Base-by-base conservation (phyloP, 1,140 invertebrate genomes). In the Orius laevigatus region DNA sequence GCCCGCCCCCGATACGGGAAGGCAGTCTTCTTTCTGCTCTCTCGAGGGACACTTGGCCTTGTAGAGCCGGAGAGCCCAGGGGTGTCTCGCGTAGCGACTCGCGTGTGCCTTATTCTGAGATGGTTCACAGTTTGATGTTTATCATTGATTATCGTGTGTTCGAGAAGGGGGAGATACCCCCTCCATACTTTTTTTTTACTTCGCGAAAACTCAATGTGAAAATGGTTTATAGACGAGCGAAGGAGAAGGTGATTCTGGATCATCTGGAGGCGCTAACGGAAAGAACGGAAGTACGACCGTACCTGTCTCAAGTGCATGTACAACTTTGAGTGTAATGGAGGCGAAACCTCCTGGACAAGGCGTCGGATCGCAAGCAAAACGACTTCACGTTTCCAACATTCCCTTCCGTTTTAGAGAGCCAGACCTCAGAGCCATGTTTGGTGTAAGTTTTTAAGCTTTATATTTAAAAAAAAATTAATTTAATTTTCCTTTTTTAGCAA, bases 321-420 rank as follows among this genome's bases (percentile, higher is more conserved):
- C 25, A 25, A 25, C 25, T 25, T 25, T 25, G 8, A 25, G 25
- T 25, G 25, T 25, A 56, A 46, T 55, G 58, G 32, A 56, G 53
- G 53, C 56, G 35, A 52, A 54, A 55, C 55, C 53, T 47, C 55
- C 51, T 31, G 57, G 55, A 40, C 53, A 57, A 40, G 56, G 58
- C 46, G 56, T 55, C 31, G 53, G 49, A 41, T 57, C 57, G 47
- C 84, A 84, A 64, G 84, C 83, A 35, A 92, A 90, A 66, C 74
- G 84, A 59, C 75, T 89, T 53, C 89, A 92, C 63, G 91, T 98
- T 59, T 97, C 92, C 62, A 98, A 98, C 73, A 98, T 98, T 75
- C 94, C 94, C 55, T 98, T 98, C 73, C 74, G 92, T 62, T 98
- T 96, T 71, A 78, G 93, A 69, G 93, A 98, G 72, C 90, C 91